Evolutionary conservation across 2,113 vertebrate genomes (phyloP), one percentile per base, ranked within the genome.

Genomic region (Oreotrochilus melanogaster): DNA sequence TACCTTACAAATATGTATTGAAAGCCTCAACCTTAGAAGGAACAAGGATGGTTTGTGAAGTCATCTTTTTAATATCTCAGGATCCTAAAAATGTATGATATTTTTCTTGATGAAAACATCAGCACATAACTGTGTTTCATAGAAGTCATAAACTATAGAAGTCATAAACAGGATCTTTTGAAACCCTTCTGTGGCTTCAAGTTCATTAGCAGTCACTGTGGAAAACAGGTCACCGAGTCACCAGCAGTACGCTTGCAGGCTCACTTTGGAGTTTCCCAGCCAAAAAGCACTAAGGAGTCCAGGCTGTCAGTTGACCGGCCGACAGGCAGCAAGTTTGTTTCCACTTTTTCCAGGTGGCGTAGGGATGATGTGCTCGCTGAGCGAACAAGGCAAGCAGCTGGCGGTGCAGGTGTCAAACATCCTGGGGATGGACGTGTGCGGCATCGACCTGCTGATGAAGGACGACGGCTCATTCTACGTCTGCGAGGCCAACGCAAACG

Each of bases 401-500:
- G 98, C 98, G 21, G 95, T 98, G 94, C 98, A 98, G 61, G 98
- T 98, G 92, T 98, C 98, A 65, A 98, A 98, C 88, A 98, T 98
- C 94, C 92, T 98, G 95, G 98, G 98, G 27, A 98, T 98, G 98
- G 98, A 98, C 42, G 97, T 98, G 48, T 98, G 98, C 54, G 98
- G 98, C 95, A 98, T 98, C 86, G 98, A 98, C 97, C 97, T 98
- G 35, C 93, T 98, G 92, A 98, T 98, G 98, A 98, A 98, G 96
- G 98, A 98, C 67, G 98, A 98, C 66, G 98, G 97, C 87, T 98
- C 98, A 69, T 98, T 98, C 97, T 98, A 97, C 95, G 98, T 98
- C 97, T 98, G 98, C 86, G 98, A 98, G 97, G 98, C 98, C 94
- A 98, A 98, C 81, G 98, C 98, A 96, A 98, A 98, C 96, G 98